phyloP scores from a whole-genome alignment of 2,888 invertebrate genomes.

The Catocala sponsa region DNA sequence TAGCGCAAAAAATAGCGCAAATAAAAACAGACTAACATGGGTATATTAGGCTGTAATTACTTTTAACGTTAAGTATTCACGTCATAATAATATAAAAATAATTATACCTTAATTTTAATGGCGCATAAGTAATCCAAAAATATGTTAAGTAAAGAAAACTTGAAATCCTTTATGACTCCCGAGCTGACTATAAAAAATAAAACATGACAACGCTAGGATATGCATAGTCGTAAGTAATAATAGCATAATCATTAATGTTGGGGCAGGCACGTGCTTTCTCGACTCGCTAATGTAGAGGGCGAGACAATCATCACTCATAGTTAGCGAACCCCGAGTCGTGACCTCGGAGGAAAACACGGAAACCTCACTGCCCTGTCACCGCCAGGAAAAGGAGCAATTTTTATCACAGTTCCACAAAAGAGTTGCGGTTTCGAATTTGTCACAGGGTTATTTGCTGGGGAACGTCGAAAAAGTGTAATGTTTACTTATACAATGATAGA shows the following conservation, averaged over 20 bases:
- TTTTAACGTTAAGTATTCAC: too few relatives aligned
- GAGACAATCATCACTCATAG: conserved; percentile 82
- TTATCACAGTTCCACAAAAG: conserved; percentile 82
- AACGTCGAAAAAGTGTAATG: conserved; percentile 60
- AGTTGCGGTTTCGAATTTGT: conserved; percentile 82
- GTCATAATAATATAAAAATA: too few relatives aligned
- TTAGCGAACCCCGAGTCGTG: conserved; percentile 65
- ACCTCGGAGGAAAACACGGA: conserved; percentile 62
- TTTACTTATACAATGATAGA: conserved; percentile 71
- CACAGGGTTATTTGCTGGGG: conserved; percentile 75
- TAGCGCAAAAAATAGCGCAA: too few relatives aligned
- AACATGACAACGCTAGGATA: conserved; percentile 38
- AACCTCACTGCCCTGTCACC: conserved; percentile 64
- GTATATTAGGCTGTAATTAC: too few relatives aligned
- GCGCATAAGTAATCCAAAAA: neutral
- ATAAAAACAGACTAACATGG: too few relatives aligned
- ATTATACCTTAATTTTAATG: too few relatives aligned
- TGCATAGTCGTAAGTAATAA: conserved; percentile 53
- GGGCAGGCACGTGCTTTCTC: conserved; percentile 68
- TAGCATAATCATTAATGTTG: conserved; percentile 69
- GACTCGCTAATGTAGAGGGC: conserved; percentile 75
- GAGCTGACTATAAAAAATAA: conserved; percentile 36
- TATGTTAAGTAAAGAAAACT: conserved; percentile 1
- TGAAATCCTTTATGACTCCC: conserved; percentile 27
- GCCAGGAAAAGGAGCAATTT: conserved; percentile 78